phyloP scores from a whole-genome alignment of 2,888 invertebrate genomes.

The Tetropium fuscum region DNA sequence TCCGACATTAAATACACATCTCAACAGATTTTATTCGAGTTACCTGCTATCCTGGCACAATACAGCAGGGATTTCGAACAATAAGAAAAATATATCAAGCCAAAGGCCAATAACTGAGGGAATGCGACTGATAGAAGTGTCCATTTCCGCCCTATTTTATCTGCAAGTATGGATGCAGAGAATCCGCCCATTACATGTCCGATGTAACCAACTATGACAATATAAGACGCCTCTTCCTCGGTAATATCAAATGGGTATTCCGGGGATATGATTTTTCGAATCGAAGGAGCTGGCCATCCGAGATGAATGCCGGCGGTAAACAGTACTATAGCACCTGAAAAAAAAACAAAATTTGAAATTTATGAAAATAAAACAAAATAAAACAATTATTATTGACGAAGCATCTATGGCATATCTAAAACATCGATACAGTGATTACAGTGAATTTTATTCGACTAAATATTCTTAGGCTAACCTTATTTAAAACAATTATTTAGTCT shows the following conservation, averaged over 20 bases:
- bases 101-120: conserved; percentile 39
- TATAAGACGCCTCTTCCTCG: conserved; percentile 48
- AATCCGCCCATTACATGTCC: conserved; percentile 48
- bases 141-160: conserved; percentile 47
- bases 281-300: conserved; percentile 48
- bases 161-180: conserved; percentile 39
- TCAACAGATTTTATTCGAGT: no score
- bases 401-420: no score
- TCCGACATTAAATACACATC: no score
- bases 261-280: conserved; percentile 45
- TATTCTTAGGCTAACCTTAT: no score
- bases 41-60: conserved; percentile 37
- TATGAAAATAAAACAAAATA: no score
- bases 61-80: conserved; percentile 29
- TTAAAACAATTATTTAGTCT: no score
- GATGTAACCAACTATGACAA: conserved; percentile 43
- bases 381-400: no score
- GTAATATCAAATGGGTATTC: conserved; percentile 46
- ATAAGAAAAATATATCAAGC: conserved; percentile 27
- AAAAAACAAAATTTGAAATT: no score
- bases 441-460: no score
- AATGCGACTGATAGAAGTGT: conserved; percentile 43
- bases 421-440: no score
- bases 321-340: conserved; percentile 45
- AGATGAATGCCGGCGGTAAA: conserved; percentile 45